Conservation (phyloP, 1,140 invertebrate genomes). For the Hycleus cichorii region DNA sequence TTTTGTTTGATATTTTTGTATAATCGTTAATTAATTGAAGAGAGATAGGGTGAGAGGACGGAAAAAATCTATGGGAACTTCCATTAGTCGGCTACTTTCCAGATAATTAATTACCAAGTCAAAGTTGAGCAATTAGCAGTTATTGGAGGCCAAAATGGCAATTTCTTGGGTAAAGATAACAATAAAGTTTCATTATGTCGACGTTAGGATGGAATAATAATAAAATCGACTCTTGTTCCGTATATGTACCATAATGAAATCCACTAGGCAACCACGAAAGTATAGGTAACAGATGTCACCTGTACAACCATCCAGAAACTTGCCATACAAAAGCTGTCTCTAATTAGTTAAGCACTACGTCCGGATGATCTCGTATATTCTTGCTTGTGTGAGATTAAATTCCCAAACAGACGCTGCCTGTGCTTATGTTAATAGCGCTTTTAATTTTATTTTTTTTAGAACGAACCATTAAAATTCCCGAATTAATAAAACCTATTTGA, state of each 20-base stretch:
- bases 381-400: conserved; percentile 14
- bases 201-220: conserved; percentile 4
- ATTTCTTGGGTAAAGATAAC: neutral
- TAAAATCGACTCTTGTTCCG: neutral
- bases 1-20: too few species aligned
- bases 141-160: too few species aligned
- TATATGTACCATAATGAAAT: conserved; percentile 7
- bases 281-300: conserved; percentile 18
- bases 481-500: too few species aligned
- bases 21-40: too few species aligned
- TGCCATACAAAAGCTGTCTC: conserved; percentile 10
- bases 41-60: too few species aligned
- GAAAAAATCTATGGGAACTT: too few species aligned
- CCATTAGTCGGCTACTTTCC: too few species aligned
- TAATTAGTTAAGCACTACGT: conserved; percentile 17
- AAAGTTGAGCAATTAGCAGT: too few species aligned
- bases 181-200: neutral
- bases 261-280: conserved; percentile 11
- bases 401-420: conserved; percentile 8
- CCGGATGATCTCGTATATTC: conserved; percentile 14
- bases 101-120: too few species aligned
- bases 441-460: too few species aligned
- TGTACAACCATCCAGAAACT: conserved; percentile 15
- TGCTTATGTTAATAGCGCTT: neutral
- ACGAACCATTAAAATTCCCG: too few species aligned